Evolutionary conservation across 2,113 vertebrate genomes (phyloP).

Genomic region (Lophochroa leadbeateri): DNA sequence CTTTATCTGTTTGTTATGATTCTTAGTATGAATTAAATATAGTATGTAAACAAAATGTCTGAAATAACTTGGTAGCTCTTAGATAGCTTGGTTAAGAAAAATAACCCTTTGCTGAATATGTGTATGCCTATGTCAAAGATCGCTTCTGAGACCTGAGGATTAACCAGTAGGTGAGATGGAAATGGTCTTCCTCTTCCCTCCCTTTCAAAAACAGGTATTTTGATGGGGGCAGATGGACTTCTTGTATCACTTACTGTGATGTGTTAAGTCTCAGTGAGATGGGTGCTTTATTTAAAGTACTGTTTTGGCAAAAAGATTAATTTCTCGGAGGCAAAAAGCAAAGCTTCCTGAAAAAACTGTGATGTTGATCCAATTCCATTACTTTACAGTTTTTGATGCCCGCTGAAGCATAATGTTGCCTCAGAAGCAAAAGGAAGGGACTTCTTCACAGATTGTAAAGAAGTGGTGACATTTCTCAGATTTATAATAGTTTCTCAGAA

Average conservation of each 20-base stretch:
- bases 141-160: not conserved
- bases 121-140: not conserved
- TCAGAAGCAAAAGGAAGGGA: slow-evolving; percentile 6
- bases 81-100: not conserved
- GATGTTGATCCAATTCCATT: slow-evolving; percentile 38
- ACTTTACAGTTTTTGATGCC: slow-evolving; percentile 15
- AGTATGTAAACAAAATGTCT: not conserved
- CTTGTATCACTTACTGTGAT: not conserved
- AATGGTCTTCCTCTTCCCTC: not conserved
- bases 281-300: slow-evolving; percentile 19
- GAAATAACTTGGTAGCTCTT: not conserved
- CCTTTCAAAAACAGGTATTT: not conserved
- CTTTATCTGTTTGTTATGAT: not conserved
- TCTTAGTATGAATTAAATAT: not conserved
- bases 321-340: slow-evolving; percentile 17
- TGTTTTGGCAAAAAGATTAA: slow-evolving; percentile 29
- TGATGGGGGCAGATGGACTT: not conserved
- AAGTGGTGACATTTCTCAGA: slow-evolving; percentile 47
- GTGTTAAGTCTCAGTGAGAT: not conserved
- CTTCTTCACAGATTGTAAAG: not conserved
- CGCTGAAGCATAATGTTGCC: not conserved
- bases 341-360: not conserved
- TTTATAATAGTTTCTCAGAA: slow-evolving; percentile 21
- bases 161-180: not conserved
- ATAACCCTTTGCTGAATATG: not conserved